These are phyloP conservation scores for Campoletis sonorensis DNA, from an alignment of 1,140 invertebrate genomes.

Conservation along the genomic window DNA sequence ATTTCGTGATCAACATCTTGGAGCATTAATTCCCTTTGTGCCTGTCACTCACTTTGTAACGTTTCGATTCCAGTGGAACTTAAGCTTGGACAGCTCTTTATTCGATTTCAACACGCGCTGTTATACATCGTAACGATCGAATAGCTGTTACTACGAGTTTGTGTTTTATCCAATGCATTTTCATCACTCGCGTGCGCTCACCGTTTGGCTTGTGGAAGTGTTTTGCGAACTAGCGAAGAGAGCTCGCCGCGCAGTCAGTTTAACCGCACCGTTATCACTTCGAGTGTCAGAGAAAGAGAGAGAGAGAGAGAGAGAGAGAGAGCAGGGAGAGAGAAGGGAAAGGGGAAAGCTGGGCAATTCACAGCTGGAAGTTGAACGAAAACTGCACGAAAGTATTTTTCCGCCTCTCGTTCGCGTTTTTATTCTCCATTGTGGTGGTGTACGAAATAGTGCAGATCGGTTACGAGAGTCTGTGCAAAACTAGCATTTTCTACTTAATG, in stretches of 20 bases:
- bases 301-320: background rate
- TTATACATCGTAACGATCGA: background rate
- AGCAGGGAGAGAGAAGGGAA: background rate
- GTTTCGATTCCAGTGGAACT: conserved; percentile 1
- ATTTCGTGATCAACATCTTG: conserved; percentile 72
- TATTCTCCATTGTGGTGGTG: background rate
- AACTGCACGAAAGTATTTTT: background rate
- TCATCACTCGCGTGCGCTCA: conserved; percentile 13
- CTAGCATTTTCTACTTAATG: background rate
- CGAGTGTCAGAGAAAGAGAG: background rate
- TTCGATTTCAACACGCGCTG: conserved; percentile 5
- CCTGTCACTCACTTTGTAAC: background rate
- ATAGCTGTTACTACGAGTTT: background rate
- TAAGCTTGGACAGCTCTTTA: background rate
- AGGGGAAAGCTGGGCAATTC: background rate
- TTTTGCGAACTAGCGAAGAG: background rate
- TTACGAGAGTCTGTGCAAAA: background rate
- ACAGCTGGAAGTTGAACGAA: background rate
- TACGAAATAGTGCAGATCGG: background rate
- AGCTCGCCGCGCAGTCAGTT: conserved; percentile 18
- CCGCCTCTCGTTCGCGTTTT: background rate
- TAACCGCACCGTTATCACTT: conserved; percentile 18
- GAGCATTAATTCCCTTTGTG: background rate
- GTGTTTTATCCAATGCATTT: background rate
- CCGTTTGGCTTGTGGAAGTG: conserved; percentile 11